Percentiles rank a stretch among this genome's conserved stretches.
These are phyloP conservation scores for Thereuonema tuberculata DNA, from an alignment of 1,140 invertebrate genomes.

Conservation along the genomic window DNA sequence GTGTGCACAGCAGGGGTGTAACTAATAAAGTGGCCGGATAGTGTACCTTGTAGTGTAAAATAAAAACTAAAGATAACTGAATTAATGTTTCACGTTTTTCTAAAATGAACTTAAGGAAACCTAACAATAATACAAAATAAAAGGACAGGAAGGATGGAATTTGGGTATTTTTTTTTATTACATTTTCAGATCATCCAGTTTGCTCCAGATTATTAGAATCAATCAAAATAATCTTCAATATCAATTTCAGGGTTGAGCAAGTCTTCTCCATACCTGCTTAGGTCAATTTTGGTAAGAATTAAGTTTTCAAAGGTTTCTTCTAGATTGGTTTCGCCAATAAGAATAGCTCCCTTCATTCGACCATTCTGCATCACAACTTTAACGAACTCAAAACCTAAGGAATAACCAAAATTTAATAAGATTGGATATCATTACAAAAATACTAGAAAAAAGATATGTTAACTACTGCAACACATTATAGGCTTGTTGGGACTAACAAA, in stretches of 20 bases:
- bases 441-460: neutral
- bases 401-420: neutral
- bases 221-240: conserved; percentile 99
- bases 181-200: too few species aligned
- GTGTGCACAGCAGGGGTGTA: too few species aligned
- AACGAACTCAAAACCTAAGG: conserved; percentile 58
- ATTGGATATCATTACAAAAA: conserved; percentile 1
- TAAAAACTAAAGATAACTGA: too few species aligned
- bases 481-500: neutral
- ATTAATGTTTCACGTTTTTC: too few species aligned
- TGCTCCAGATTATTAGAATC: too few species aligned
- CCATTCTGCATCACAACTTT: conserved; percentile 80
- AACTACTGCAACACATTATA: neutral
- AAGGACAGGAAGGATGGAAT: too few species aligned
- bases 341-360: conserved; percentile 74
- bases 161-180: too few species aligned
- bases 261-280: conserved; percentile 76
- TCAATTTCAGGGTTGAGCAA: conserved; percentile 90
- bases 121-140: too few species aligned
- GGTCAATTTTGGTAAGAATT: conserved; percentile 86
- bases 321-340: conserved; percentile 92
- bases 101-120: too few species aligned
- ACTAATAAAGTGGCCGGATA: too few species aligned
- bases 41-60: too few species aligned
- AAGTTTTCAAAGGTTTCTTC: conserved; percentile 98